phyloP scores from a whole-genome alignment of 2,113 vertebrate genomes.

The Elgaria multicarinata region DNA sequence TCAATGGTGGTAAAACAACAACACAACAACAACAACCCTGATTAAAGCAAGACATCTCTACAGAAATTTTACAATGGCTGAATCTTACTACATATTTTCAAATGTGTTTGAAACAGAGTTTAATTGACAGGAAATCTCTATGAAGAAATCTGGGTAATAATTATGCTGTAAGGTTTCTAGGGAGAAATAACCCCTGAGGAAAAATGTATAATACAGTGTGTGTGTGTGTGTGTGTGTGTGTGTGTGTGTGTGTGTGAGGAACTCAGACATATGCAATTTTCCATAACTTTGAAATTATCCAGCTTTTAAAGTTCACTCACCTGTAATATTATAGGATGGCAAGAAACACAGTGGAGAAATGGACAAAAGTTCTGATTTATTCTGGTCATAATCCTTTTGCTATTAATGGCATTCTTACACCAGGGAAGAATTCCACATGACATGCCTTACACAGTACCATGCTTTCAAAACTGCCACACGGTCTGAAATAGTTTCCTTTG shows the following conservation, averaged over 20 bases:
- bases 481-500: constrained; percentile 3
- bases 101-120: constrained; percentile 48
- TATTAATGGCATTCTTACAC: neutral
- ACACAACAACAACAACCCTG: constrained; percentile 25
- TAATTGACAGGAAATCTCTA: constrained; percentile 45
- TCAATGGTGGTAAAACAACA: constrained; percentile 60
- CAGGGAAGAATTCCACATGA: neutral
- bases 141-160: constrained; percentile 50
- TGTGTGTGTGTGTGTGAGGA: too few relatives aligned
- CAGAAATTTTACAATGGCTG: constrained; percentile 51
- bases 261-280: constrained; percentile 17
- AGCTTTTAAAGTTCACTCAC: constrained; percentile 28
- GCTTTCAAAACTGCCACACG: neutral
- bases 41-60: constrained; percentile 66
- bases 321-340: constrained; percentile 25
- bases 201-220: constrained; percentile 20
- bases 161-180: constrained; percentile 47
- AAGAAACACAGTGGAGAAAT: constrained; percentile 1
- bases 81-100: constrained; percentile 29
- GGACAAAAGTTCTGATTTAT: neutral
- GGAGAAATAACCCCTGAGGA: constrained; percentile 34
- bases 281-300: constrained; percentile 12
- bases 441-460: neutral
- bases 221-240: too few relatives aligned
- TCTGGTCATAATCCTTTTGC: neutral